phyloP scores from a whole-genome alignment of 2,888 invertebrate species.

The Trissolcus japonicus region DNA sequence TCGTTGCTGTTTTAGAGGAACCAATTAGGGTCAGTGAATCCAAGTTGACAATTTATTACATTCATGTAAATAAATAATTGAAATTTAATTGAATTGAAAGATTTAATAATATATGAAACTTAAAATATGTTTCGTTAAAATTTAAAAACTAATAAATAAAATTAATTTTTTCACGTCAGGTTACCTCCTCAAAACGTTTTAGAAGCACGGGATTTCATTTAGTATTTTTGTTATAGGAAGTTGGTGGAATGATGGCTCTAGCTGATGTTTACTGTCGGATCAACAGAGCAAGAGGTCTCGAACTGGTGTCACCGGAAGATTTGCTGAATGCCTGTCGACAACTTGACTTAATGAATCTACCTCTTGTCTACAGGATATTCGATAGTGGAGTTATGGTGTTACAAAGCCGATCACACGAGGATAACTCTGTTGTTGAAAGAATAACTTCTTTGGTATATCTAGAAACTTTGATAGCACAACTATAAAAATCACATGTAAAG shows the following conservation, averaged over 20 bases:
- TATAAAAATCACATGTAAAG: no score
- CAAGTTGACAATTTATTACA: no score
- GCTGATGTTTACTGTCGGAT: constrained; percentile 98
- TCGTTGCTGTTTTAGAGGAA: constrained; percentile 87
- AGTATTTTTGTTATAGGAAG: constrained; percentile 80
- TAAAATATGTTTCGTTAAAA: no score
- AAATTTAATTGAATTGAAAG: no score
- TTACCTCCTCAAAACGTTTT: no score
- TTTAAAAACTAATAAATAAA: no score
- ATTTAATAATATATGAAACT: no score
- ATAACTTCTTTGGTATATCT: constrained; percentile 81
- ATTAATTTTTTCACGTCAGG: no score
- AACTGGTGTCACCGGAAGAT: constrained; percentile 97
- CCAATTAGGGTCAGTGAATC: constrained; percentile 83
- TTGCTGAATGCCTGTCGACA: constrained; percentile 92
- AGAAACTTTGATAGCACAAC: not conserved
- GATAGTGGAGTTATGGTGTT: constrained; percentile 97
- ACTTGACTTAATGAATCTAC: constrained; percentile 81
- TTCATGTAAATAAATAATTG: no score
- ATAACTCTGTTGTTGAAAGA: constrained; percentile 83
- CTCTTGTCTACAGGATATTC: constrained; percentile 88
- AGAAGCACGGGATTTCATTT: no score
- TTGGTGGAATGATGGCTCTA: constrained; percentile 97
- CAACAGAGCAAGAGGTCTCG: constrained; percentile 96
- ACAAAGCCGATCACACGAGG: constrained; percentile 87